Evolutionary conservation across 2,888 invertebrate species (phyloP).

Genomic region (Idaea biselata): DNA sequence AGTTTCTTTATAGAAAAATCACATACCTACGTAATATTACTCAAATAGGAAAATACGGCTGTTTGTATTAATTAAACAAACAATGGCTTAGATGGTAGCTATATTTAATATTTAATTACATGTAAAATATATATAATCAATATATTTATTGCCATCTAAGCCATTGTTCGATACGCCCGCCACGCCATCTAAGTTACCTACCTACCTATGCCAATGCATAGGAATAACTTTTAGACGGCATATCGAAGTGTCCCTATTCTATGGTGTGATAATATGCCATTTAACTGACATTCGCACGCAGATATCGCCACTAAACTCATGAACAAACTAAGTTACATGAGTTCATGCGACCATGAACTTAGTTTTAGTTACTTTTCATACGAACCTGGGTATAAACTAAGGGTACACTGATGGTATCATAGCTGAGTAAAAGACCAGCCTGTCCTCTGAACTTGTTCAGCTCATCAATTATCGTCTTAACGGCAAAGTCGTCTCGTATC

Average conservation of each 20-base stretch:
- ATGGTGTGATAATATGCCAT: background rate
- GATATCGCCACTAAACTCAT: background rate
- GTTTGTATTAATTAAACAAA: background rate
- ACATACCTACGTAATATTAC: background rate
- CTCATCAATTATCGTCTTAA: slow-evolving; percentile 94
- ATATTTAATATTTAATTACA: too few species aligned
- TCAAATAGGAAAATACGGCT: background rate
- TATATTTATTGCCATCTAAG: too few species aligned
- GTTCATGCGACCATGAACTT: background rate
- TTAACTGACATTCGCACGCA: background rate
- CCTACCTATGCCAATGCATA: too few species aligned
- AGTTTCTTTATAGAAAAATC: background rate
- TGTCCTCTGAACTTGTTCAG: slow-evolving; percentile 91
- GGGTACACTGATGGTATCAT: slow-evolving; percentile 90
- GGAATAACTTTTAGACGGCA: too few species aligned
- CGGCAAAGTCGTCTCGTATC: slow-evolving; percentile 94
- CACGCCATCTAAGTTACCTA: too few species aligned
- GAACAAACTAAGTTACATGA: too few species aligned
- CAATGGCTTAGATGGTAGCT: too few species aligned
- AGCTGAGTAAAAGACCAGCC: slow-evolving; percentile 87
- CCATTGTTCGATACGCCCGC: too few species aligned
- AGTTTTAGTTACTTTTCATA: background rate
- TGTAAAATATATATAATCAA: too few species aligned
- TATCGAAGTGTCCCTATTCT: too few species aligned
- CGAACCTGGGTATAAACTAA: slow-evolving; percentile 89